phyloP scores from a whole-genome alignment of 2,888 invertebrate genomes.

The Iphiclides podalirius region DNA sequence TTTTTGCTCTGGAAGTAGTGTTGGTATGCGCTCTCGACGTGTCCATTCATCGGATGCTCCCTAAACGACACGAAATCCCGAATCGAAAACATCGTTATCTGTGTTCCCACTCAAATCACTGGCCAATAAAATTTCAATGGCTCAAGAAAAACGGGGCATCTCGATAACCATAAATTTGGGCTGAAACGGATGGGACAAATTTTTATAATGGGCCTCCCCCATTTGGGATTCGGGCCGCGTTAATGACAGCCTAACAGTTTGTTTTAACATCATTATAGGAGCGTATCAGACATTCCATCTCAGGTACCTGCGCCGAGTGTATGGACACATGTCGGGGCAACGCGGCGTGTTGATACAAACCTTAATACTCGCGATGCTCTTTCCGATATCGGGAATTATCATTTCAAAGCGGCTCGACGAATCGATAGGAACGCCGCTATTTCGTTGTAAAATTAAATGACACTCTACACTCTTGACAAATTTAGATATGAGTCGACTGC shows the following conservation, averaged over 20 bases:
- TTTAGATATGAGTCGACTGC: constrained; percentile 1
- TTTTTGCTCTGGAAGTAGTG: constrained; percentile 13
- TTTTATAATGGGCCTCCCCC: constrained; percentile 78
- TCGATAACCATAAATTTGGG: constrained; percentile 78
- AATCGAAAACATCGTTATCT: constrained; percentile 75
- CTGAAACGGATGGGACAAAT: constrained; percentile 79
- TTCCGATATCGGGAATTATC: constrained; percentile 26
- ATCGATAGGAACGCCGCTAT: constrained; percentile 4
- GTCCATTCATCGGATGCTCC: constrained; percentile 55
- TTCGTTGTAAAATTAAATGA: constrained; percentile 13
- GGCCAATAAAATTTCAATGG: constrained; percentile 74
- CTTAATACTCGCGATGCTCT: constrained; percentile 40
- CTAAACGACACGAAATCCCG: constrained; percentile 58
- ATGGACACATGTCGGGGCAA: constrained; percentile 51
- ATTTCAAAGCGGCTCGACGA: constrained; percentile 18
- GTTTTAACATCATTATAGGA: constrained; percentile 80
- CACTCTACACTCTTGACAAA: not conserved
- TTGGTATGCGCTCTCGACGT: constrained; percentile 38
- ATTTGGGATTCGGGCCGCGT: constrained; percentile 70
- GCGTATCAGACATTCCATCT: constrained; percentile 76
- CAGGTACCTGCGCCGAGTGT: constrained; percentile 57
- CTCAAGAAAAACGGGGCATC: constrained; percentile 68
- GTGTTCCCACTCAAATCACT: constrained; percentile 73
- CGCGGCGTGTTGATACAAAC: constrained; percentile 43
- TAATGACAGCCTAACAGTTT: constrained; percentile 79